These are phyloP conservation scores for Megalopta genalis DNA, from an alignment of 1,140 invertebrate species.

Conservation along the genomic window DNA sequence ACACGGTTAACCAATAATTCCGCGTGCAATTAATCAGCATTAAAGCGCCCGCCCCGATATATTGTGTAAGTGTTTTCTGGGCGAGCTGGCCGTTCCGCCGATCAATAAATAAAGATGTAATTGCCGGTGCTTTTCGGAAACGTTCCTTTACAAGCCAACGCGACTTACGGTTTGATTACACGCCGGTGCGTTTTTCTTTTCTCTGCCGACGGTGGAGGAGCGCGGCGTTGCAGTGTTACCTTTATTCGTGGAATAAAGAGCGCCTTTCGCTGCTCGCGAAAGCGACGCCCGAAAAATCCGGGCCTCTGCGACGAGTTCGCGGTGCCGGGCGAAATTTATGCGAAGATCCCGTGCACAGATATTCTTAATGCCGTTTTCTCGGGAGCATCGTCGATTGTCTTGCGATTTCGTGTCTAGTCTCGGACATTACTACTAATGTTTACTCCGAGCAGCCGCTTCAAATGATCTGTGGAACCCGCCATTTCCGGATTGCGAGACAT, in stretches of 20 bases:
- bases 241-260: neutral
- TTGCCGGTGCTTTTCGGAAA: neutral
- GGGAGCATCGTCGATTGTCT: too few relatives aligned
- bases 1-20: conserved; percentile 9
- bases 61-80: neutral
- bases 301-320: neutral
- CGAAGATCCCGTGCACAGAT: too few relatives aligned
- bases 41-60: neutral
- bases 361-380: too few relatives aligned
- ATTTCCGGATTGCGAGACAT: too few relatives aligned
- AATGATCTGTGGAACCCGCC: too few relatives aligned
- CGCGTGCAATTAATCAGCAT: conserved; percentile 20
- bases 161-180: neutral
- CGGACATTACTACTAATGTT: too few relatives aligned
- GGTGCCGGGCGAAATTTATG: too few relatives aligned
- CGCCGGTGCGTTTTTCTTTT: neutral
- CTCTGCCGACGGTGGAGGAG: neutral
- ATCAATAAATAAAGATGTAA: conserved; percentile 12
- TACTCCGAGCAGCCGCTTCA: too few relatives aligned
- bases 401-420: too few relatives aligned
- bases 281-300: neutral
- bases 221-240: neutral
- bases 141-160: neutral
- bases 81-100: neutral
- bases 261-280: neutral